Conservation (phyloP, 92 coral and sea anemone genomes). For the Epizoanthus illoricatus region DNA sequence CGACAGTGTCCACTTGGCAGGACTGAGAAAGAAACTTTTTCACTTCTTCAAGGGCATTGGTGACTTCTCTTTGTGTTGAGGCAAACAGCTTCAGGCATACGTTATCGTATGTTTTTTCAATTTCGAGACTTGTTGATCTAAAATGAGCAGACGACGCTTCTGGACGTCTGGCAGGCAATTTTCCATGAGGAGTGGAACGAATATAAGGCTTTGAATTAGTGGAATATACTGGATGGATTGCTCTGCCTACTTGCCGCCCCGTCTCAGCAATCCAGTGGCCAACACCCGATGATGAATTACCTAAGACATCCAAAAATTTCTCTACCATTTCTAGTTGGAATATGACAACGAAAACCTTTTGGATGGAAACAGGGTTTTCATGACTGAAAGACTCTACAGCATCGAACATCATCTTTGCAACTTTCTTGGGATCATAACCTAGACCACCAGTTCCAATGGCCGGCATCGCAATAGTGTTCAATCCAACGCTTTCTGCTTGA, state of each 20-base stretch:
- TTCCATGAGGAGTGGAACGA: no score
- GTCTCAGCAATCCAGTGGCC: not conserved
- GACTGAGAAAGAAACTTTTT: not conserved
- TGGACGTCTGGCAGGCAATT: not conserved
- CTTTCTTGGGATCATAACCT: constrained; percentile 33
- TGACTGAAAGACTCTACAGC: constrained; percentile 55
- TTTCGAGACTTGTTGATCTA: not conserved
- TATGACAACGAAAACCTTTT: constrained; percentile 63
- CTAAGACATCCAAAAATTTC: not conserved
- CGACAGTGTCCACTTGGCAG: constrained; percentile 9
- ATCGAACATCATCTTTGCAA: constrained; percentile 55
- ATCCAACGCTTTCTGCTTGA: constrained; percentile 32
- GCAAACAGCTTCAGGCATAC: constrained; percentile 27
- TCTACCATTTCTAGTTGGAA: constrained; percentile 35
- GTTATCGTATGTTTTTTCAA: not conserved
- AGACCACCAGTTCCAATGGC: constrained; percentile 76
- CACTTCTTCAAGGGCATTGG: not conserved
- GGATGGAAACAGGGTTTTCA: constrained; percentile 43
- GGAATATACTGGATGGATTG: not conserved
- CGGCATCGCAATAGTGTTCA: constrained; percentile 63
- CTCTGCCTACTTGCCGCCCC: not conserved
- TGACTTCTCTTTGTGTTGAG: not conserved
- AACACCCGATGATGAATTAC: not conserved
- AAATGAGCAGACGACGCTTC: not conserved
- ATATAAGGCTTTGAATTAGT: not conserved